phyloP scores from a whole-genome alignment of 2,888 invertebrate genomes.

The Gnatocerus cornutus region DNA sequence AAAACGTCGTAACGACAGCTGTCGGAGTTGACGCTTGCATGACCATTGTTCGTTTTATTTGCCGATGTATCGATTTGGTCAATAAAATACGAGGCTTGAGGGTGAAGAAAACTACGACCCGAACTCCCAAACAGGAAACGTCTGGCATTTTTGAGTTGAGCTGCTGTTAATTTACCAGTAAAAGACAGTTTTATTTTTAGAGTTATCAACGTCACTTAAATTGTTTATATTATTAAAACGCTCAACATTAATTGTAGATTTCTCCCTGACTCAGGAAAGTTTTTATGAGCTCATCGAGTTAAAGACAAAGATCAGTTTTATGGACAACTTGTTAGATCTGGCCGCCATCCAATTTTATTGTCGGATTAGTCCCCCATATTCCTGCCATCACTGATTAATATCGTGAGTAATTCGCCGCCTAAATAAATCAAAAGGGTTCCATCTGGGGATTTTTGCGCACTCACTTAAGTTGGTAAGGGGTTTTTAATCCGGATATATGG shows the following conservation, averaged over 20 bases:
- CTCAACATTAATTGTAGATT: slow-evolving; percentile 32
- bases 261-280: slow-evolving; percentile 25
- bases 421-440: slow-evolving; percentile 22
- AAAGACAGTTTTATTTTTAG: slow-evolving; percentile 45
- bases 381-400: slow-evolving; percentile 10
- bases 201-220: slow-evolving; percentile 37
- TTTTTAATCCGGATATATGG: slow-evolving; percentile 25
- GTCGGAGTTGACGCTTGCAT: slow-evolving; percentile 28
- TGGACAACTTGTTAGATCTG: slow-evolving; percentile 42
- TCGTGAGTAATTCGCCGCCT: slow-evolving; percentile 17
- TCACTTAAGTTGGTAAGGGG: slow-evolving; percentile 6
- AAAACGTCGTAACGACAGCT: slow-evolving; percentile 31
- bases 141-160: slow-evolving; percentile 37
- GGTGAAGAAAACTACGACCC: slow-evolving; percentile 22
- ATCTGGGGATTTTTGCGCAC: slow-evolving; percentile 26
- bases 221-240: slow-evolving; percentile 43
- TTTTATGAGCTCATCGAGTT: slow-evolving; percentile 23
- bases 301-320: slow-evolving; percentile 36
- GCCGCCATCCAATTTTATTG: slow-evolving; percentile 25
- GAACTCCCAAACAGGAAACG: slow-evolving; percentile 43
- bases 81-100: slow-evolving; percentile 14
- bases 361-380: slow-evolving; percentile 1
- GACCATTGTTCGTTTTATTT: slow-evolving; percentile 39
- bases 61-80: slow-evolving; percentile 31
- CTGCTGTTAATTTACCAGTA: slow-evolving; percentile 30